Base-by-base conservation (phyloP, 2,113 vertebrate species). In the Sebastes schlegelii region DNA sequence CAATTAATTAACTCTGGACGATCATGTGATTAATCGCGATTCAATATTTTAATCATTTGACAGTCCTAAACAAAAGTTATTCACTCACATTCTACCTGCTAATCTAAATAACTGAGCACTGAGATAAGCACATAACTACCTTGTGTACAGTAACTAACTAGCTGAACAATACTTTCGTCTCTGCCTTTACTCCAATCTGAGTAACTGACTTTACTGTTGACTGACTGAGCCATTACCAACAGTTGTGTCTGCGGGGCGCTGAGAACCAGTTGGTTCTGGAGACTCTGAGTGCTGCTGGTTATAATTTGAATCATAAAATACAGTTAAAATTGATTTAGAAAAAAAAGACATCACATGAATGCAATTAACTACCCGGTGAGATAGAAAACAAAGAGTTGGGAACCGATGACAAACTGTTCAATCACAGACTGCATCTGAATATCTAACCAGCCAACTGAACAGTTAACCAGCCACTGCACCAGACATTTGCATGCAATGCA, bases 401-500 rank as follows among this genome's bases (percentile, higher is more conserved):
- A 73, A 12, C 43, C 26, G 74, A 26, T 40, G 63, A 62, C 8
- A 57, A 19, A 51, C n/a, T 16, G 17, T 63, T 19, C 12, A 52
- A 81, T 23, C 43, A 64, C 57, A 6, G 9, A 26, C 16, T 46
- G 46, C 48, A 61, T 66, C 14, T 74, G 16, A 82, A 85, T 62
- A 68, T 82, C 55, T 77, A 40, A 73, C 21, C 54, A 82, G 51
- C 19, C 61, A 72, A 72, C 16, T 64, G 4, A 81, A 66, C 73
- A 75, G 73, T 75, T 58, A 83, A 76, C n/a, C 62, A 75, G 14
- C 43, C 55, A 73, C 60, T 76, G 34, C 52, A 49, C 68, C 21
- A 62, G 34, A 83, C 55, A 70, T 64, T 58, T 83, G 46, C 57
- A 76, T 77, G 45, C 70, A 57, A 26, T 54, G 69, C 54, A 49